Evolutionary conservation across 2,797 vertebrate genomes (phyloP), one percentile per base, ranked within the genome.

Genomic region (Cyclopterus lumpus): DNA sequence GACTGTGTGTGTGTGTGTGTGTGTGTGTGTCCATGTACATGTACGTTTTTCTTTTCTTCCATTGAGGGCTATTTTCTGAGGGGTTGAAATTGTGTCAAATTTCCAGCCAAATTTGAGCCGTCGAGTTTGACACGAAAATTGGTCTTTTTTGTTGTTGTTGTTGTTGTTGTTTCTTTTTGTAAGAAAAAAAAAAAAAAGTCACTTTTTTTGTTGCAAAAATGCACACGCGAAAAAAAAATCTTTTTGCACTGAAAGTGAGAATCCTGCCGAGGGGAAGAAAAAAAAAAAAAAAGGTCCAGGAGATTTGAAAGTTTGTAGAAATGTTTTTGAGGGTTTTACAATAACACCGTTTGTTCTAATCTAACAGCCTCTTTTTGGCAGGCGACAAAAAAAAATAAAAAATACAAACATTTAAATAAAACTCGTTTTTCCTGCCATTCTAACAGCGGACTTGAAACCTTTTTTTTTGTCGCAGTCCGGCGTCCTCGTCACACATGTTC

Each of bases 221-320:
- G 88, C 88, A 91, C 85, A 91, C 72, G 83, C 86, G 75, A 73
- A 81, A 77, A 61, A n/a, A n/a, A n/a, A n/a, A n/a, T n/a, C n/a
- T n/a, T 55, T 82, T 93, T 93, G 90, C 92, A 93, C 92, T 92
- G 86, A n/a, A 87, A 77, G 79, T 73, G 89, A 88, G 83, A 70
- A 55, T 79, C 80, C 83, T 86, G 84, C 83, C 76, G 55, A 28
- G 5, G 79, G 74, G n/a, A 15, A 28, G 71, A 38, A 58, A 36
- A 63, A 2, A 30, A n/a, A n/a, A n/a, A n/a, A n/a, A n/a, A n/a
- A 20, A 16, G 14, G 59, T 53, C 26, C 9, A 75, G 68, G 30
- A 71, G 73, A 79, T 49, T 82, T 75, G 61, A 73, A 82, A 42
- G 71, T 83, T 75, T 82, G 51, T 82, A 58, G 60, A 72, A 53